These are phyloP conservation scores for Podarcis siculus DNA, from an alignment of 2,797 vertebrate species.

Conservation along the genomic window DNA sequence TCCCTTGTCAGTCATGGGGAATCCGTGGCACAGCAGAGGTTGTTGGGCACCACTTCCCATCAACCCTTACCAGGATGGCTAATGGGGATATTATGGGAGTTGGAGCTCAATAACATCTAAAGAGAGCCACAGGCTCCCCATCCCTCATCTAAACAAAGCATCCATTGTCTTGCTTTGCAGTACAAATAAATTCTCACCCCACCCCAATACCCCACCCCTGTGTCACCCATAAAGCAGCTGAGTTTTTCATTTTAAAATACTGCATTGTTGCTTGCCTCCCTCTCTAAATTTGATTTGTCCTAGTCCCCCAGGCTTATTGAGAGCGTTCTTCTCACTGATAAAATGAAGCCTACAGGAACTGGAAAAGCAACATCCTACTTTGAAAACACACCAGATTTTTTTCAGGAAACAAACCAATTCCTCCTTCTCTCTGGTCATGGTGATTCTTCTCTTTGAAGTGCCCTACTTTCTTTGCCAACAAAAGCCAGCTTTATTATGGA, in stretches of 20 bases:
- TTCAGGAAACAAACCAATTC: not conserved
- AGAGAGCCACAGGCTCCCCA: not conserved
- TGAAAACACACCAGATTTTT: not conserved
- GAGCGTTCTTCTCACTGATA: not conserved
- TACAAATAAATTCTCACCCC: not conserved
- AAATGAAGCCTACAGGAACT: not conserved
- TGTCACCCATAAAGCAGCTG: not conserved
- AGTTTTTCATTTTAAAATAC: not conserved
- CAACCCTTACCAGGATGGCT: not conserved
- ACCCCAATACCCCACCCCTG: too few species aligned
- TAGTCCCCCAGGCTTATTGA: not conserved
- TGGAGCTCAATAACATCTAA: too few species aligned
- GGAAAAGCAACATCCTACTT: not conserved
- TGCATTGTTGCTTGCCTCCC: not conserved
- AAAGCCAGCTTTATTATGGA: not conserved
- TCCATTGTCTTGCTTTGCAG: not conserved
- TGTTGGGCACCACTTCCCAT: not conserved
- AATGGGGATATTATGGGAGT: too few species aligned
- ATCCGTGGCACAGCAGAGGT: not conserved
- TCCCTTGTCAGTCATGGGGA: too few species aligned
- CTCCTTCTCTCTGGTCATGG: constrained; percentile 12
- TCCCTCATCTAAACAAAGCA: not conserved
- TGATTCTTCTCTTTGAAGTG: not conserved
- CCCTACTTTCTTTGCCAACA: constrained; percentile 33
- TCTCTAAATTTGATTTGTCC: not conserved